Evolutionary conservation across 2,113 vertebrate genomes (phyloP), one percentile per base, ranked within the genome.

Genomic region (Blennius ocellaris): DNA sequence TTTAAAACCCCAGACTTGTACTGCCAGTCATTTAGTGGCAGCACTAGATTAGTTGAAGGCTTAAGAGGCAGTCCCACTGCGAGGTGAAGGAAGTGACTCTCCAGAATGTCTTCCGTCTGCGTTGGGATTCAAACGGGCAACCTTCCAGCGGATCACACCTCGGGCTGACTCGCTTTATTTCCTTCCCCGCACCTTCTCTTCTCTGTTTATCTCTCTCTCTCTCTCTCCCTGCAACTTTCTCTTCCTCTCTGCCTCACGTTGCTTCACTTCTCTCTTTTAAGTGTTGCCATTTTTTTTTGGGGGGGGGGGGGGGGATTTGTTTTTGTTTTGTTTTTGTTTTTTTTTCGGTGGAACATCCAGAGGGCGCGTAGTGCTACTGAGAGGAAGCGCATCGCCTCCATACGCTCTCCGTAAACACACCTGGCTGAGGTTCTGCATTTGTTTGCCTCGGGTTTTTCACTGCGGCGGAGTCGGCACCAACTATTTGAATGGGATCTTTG

Each of bases 401-500:
- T 1, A 6, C 7, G 7, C 37, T 61, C 47, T 30, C 30, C n/a
- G 7, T 16, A 55, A 51, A 53, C 8, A 49, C 78, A 91, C 76
- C 75, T 86, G 75, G 49, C 48, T 45, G 53, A 48, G 58, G 59
- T 36, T 56, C 56, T 77, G 54, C 53, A 39, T 81, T 81, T 78
- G 69, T 87, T 78, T 77, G 60, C 53, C 60, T 72, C 3, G 57
- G 53, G n/a, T n/a, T 65, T 80, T 72, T 69, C 45, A 48, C 78
- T 63, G 65, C 62, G 69, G 50, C 45, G 6, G 6, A 11, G 52
- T 48, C 63, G 51, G 76, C 67, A 5, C 44, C 0, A 4, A 60
- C 38, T 45, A 81, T 87, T 89, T 87, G 81, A 86, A 89, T 78
- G 36, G 41, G 40, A 52, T 70, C 54, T 83, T 86, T 87, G 79